Percentiles rank a stretch among this genome's conserved stretches.
Conservation (phyloP, 2,113 vertebrate genomes). For the Stegastes partitus region DNA sequence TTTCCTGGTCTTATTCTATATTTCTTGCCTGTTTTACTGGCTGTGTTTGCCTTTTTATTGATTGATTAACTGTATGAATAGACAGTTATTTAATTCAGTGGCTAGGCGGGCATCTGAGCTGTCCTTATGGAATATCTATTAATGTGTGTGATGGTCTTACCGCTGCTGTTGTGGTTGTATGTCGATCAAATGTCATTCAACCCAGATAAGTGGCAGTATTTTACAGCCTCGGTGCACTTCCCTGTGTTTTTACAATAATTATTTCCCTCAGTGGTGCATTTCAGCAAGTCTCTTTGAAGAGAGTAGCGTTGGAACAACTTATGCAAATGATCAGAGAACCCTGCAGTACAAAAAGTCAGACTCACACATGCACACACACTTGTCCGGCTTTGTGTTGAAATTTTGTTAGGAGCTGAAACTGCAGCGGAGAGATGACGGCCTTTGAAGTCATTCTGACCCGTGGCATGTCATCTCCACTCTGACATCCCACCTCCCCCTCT, state of each 20-base stretch:
- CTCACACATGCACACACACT: slow-evolving; percentile 6
- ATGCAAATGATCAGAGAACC: slow-evolving; percentile 69
- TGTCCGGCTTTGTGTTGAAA: slow-evolving; percentile 23
- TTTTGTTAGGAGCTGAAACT: slow-evolving; percentile 46
- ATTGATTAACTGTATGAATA: too few relatives aligned
- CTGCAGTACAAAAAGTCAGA: slow-evolving; percentile 29
- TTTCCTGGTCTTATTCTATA: too few relatives aligned
- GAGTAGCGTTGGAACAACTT: slow-evolving; percentile 66
- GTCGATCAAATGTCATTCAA: too few relatives aligned
- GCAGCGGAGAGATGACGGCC: slow-evolving; percentile 24
- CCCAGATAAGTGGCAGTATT: background rate
- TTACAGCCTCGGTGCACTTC: slow-evolving; percentile 4
- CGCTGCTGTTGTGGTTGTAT: too few relatives aligned
- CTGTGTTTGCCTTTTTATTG: too few relatives aligned
- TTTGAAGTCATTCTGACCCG: slow-evolving; percentile 68
- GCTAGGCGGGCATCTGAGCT: too few relatives aligned
- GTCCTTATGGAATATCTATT: too few relatives aligned
- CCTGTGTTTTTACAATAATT: slow-evolving; percentile 35
- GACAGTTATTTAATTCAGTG: too few relatives aligned
- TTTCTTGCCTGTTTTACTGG: too few relatives aligned
- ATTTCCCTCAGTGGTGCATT: slow-evolving; percentile 48
- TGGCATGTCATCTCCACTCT: slow-evolving; percentile 34
- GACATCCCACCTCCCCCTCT: slow-evolving; percentile 11
- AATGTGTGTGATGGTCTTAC: too few relatives aligned
- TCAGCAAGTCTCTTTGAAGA: slow-evolving; percentile 69